Percentiles rank a stretch among this genome's conserved stretches.
These are phyloP conservation scores for Tuberolachnus salignus DNA, from an alignment of 2,888 invertebrate species.

Conservation along the genomic window DNA sequence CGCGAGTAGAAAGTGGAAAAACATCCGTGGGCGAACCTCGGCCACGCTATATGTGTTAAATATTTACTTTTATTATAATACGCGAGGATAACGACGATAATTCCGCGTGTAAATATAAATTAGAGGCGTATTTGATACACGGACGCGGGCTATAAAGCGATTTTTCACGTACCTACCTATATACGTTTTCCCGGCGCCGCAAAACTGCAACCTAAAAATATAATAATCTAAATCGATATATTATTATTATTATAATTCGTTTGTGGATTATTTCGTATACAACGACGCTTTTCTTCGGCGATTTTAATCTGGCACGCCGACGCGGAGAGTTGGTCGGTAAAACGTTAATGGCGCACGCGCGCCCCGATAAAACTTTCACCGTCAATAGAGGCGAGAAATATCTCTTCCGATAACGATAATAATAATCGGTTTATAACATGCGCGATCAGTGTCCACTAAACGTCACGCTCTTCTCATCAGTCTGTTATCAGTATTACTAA, in stretches of 20 bases:
- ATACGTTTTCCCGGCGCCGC: constrained; percentile 7
- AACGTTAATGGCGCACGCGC: too few species aligned
- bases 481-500: too few species aligned
- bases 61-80: constrained; percentile 16
- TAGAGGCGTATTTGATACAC: background rate
- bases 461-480: too few species aligned
- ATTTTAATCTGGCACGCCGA: background rate
- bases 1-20: constrained; percentile 22
- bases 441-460: too few species aligned
- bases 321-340: too few species aligned
- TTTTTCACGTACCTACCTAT: constrained; percentile 19
- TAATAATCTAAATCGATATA: background rate
- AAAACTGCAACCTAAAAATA: background rate
- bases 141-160: background rate
- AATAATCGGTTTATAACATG: too few species aligned
- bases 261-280: background rate
- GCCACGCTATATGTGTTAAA: background rate
- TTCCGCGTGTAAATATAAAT: background rate
- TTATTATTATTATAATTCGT: background rate
- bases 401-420: too few species aligned
- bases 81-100: constrained; percentile 1
- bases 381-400: too few species aligned
- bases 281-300: background rate
- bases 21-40: background rate
- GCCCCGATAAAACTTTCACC: too few species aligned